phyloP scores from a whole-genome alignment of 2,113 vertebrate species.

The Gambusia affinis region DNA sequence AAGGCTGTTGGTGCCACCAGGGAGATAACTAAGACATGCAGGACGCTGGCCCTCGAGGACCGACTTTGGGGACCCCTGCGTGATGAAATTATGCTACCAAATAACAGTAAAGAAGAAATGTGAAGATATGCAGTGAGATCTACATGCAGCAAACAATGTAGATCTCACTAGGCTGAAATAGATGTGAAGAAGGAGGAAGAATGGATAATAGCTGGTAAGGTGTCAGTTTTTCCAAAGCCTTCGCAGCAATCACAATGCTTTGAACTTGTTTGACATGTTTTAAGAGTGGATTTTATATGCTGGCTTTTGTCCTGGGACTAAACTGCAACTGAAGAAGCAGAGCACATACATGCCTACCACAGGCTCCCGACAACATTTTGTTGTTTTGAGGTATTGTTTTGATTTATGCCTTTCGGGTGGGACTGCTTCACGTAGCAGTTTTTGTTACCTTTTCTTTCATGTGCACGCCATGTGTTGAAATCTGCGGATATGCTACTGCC shows the following conservation, averaged over 20 bases:
- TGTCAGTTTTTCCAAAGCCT: conserved; percentile 28
- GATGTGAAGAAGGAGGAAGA: conserved; percentile 27
- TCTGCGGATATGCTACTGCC: conserved; percentile 30
- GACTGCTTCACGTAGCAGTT: conserved; percentile 49
- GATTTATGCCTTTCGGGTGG: conserved; percentile 50
- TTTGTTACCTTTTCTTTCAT: conserved; percentile 49
- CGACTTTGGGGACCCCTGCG: too few species aligned
- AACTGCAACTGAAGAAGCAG: conserved; percentile 47
- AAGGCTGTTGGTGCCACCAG: too few species aligned
- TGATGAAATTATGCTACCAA: conserved; percentile 5
- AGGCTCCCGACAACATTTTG: conserved; percentile 31
- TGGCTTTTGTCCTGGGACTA: conserved; percentile 48
- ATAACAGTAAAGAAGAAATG: conserved; percentile 6
- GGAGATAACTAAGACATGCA: too few species aligned
- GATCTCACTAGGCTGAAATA: conserved; percentile 16
- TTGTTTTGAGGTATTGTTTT: conserved; percentile 36
- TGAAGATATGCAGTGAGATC: conserved; percentile 1
- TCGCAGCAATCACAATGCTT: conserved; percentile 38
- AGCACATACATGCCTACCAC: conserved; percentile 62
- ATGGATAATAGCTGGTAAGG: conserved; percentile 27
- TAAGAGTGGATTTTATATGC: conserved; percentile 45
- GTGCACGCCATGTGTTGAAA: conserved; percentile 60
- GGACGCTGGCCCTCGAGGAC: too few species aligned
- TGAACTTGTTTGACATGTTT: conserved; percentile 55
- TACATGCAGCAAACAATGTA: not conserved